Conservation (phyloP, 2,888 invertebrate species). For the Ectropis crepuscularia region DNA sequence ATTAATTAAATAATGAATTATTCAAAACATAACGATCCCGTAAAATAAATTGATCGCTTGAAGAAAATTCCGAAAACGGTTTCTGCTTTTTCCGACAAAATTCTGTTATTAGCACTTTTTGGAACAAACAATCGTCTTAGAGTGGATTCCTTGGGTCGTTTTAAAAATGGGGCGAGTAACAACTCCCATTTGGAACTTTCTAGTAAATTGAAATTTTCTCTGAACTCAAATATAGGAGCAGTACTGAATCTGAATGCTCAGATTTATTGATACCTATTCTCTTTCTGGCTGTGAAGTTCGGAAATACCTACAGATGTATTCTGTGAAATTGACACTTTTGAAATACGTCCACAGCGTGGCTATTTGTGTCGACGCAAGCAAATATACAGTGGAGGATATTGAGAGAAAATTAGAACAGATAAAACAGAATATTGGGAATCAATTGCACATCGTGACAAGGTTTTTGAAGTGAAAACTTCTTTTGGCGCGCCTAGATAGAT, state of each 20-base stretch:
- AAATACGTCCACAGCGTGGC: conserved; percentile 1
- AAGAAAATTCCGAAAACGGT: conserved; percentile 16
- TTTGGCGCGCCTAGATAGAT: too few species aligned
- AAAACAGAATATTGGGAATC: too few species aligned
- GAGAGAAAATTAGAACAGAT: too few species aligned
- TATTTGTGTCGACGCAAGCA: neutral
- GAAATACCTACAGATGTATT: conserved; percentile 20
- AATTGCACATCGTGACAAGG: too few species aligned
- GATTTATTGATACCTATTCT: conserved; percentile 30
- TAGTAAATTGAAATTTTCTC: conserved; percentile 35
- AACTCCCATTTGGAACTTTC: conserved; percentile 30
- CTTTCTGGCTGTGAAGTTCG: conserved; percentile 10
- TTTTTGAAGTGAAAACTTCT: too few species aligned
- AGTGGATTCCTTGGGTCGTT: conserved; percentile 17
- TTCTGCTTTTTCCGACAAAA: conserved; percentile 17
- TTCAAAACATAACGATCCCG: conserved; percentile 19
- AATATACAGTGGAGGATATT: neutral
- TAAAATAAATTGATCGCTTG: conserved; percentile 11
- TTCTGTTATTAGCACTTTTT: conserved; percentile 27
- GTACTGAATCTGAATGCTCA: conserved; percentile 26
- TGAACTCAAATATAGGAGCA: conserved; percentile 23
- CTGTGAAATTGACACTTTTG: conserved; percentile 2
- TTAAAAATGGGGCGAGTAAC: conserved; percentile 21
- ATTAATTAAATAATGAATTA: conserved; percentile 23
- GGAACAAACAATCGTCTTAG: conserved; percentile 24